These are phyloP conservation scores for Pristiophorus japonicus DNA, from an alignment of 2,113 vertebrate genomes.

Conservation along the genomic window DNA sequence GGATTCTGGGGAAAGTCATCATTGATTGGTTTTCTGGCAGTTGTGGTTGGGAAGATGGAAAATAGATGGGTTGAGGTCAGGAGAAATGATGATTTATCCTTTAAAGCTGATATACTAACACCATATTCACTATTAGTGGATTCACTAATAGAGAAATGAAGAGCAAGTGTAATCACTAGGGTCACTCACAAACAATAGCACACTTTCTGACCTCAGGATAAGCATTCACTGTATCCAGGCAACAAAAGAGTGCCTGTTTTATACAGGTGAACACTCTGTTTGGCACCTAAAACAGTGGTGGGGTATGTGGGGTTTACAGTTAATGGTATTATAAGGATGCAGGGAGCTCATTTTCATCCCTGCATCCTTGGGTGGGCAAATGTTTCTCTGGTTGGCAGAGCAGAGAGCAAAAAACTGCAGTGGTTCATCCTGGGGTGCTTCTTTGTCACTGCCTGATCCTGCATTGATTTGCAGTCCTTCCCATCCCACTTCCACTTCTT, in stretches of 20 bases:
- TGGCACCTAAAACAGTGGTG: neutral
- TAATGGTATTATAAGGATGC: neutral
- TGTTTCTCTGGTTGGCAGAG: neutral
- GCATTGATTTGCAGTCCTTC: neutral
- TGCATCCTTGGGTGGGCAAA: neutral
- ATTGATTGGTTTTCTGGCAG: neutral
- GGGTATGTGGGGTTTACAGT: neutral
- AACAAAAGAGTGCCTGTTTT: neutral
- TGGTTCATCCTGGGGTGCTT: neutral
- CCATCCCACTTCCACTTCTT: neutral
- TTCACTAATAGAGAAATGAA: neutral
- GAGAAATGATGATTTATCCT: neutral
- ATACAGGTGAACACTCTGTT: neutral
- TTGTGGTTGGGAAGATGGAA: neutral
- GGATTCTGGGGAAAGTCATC: neutral
- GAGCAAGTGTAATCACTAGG: neutral
- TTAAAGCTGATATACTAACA: neutral
- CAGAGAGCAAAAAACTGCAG: neutral
- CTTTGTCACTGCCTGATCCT: neutral
- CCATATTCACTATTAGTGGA: neutral
- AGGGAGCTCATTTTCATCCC: neutral
- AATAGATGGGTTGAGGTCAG: neutral
- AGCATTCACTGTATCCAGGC: neutral
- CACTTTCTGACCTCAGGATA: neutral
- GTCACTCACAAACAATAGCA: neutral